phyloP scores from a whole-genome alignment of 2,797 vertebrate genomes.

The Intellagama lesueurii region DNA sequence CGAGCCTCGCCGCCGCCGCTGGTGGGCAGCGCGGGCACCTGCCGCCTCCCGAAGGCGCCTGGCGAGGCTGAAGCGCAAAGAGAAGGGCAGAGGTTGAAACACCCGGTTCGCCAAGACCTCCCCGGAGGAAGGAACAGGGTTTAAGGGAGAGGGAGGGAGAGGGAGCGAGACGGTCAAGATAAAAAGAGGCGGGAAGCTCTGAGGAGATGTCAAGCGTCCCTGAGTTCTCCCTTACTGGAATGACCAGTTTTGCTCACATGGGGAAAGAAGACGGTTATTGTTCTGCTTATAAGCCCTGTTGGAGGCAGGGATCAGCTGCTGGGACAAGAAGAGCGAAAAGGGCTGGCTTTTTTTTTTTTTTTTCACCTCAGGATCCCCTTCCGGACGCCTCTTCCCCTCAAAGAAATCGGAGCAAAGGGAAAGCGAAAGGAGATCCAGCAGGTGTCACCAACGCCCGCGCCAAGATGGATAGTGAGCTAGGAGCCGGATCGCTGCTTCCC shows the following conservation, averaged over 20 bases:
- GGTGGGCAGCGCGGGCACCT: background rate
- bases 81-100: too few relatives aligned
- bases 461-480: background rate
- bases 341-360: background rate
- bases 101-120: background rate
- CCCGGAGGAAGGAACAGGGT: background rate
- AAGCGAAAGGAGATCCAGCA: background rate
- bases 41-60: background rate
- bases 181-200: background rate
- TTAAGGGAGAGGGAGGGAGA: background rate
- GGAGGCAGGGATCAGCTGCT: background rate
- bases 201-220: too few relatives aligned
- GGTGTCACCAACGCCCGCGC: background rate
- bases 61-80: background rate
- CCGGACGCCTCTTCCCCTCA: background rate
- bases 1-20: background rate
- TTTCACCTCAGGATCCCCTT: background rate
- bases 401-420: background rate
- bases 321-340: background rate
- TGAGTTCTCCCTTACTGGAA: conserved; percentile 12
- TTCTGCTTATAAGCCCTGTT: background rate
- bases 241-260: background rate
- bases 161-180: background rate
- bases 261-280: background rate
- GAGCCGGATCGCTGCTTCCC: background rate